Evolutionary conservation across 2,113 vertebrate species (phyloP).

Genomic region (Capreolus pygargus): DNA sequence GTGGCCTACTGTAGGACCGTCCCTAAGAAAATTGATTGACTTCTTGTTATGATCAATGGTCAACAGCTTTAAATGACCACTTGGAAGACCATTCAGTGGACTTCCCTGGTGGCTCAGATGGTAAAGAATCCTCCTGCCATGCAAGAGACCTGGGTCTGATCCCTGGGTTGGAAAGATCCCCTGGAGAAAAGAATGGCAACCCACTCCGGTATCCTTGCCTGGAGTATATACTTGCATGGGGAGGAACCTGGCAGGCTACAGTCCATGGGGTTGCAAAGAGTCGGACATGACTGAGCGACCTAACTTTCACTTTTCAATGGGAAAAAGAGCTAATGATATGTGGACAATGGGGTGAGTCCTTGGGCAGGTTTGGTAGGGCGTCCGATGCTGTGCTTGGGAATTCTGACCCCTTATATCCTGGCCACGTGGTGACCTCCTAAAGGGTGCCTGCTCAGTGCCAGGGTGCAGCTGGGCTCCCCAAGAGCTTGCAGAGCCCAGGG

Average conservation of each 20-base stretch:
- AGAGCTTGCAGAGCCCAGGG: not conserved
- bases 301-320: not conserved
- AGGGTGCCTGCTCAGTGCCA: not conserved
- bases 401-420: not conserved
- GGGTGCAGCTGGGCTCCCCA: not conserved
- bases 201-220: not conserved
- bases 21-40: not conserved
- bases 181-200: not conserved
- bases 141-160: not conserved
- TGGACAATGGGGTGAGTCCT: not conserved
- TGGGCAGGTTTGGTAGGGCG: fast-evolving
- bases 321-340: not conserved
- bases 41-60: not conserved
- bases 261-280: not conserved
- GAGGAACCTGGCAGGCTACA: not conserved
- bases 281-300: not conserved
- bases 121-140: not conserved
- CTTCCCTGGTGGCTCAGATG: not conserved
- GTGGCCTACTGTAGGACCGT: fast-evolving
- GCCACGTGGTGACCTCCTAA: fast-evolving
- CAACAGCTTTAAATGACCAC: not conserved
- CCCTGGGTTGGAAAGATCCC: not conserved
- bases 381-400: not conserved
- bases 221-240: not conserved
- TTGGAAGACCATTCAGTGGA: not conserved